A percentile compares a stretch with the other conserved stretches of the same genome.
phyloP scores from a whole-genome alignment of 2,888 invertebrate genomes.

The Nephrotoma guestfalica region DNA sequence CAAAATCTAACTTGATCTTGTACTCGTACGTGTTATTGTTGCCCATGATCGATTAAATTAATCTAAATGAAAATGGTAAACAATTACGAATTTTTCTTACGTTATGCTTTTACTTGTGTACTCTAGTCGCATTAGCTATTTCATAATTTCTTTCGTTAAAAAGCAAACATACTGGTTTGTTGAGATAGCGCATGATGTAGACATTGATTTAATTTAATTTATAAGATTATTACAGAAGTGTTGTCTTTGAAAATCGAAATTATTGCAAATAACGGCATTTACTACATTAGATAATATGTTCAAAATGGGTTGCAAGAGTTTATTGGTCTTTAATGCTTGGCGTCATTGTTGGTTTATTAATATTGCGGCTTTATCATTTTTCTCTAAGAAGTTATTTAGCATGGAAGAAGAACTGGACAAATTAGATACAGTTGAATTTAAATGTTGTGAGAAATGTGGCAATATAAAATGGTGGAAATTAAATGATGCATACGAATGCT shows the following conservation, averaged over 20 bases:
- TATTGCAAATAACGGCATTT: neutral
- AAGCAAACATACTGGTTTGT: neutral
- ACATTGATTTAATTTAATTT: neutral
- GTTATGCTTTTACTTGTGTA: neutral
- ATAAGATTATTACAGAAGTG: neutral
- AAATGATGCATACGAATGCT: no score
- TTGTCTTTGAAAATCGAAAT: neutral
- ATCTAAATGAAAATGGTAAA: neutral
- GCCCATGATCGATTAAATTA: neutral
- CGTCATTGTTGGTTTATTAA: neutral
- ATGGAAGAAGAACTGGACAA: no score
- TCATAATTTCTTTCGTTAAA: neutral
- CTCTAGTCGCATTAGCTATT: neutral
- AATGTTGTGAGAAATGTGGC: no score
- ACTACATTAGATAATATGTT: neutral
- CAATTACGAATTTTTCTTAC: neutral
- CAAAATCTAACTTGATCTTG: neutral
- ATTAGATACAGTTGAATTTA: no score
- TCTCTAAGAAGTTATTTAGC: no score
- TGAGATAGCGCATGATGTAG: neutral
- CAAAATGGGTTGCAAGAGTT: neutral
- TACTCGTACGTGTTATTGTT: neutral
- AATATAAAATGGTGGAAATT: no score
- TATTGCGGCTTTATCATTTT: no score
- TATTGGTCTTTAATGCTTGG: neutral